Evolutionary conservation across 2,888 invertebrate genomes (phyloP), one percentile per base, ranked within the genome.

Genomic region (Stictocephala bisonia): DNA sequence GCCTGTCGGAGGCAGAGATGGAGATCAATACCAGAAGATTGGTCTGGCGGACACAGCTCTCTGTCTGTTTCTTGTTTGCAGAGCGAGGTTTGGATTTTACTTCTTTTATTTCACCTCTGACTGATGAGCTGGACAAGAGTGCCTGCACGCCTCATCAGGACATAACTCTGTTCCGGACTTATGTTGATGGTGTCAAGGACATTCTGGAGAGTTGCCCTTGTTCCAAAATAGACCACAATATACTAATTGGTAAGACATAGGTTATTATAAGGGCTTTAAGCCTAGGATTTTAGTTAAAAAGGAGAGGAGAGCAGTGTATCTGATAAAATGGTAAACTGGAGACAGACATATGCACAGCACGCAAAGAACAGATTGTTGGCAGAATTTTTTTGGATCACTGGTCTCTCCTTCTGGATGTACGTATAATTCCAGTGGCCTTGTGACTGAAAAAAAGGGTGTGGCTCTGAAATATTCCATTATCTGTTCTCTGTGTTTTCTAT

Each of bases 241-340:
- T 74, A 56, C 73, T 81, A 9, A 78, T 81, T 41, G 80, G 81
- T 81, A 77, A 74, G 71, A 44, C n/a, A n/a, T n/a, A n/a, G n/a
- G n/a, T n/a, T n/a, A n/a, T n/a, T n/a, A n/a, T n/a, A n/a, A n/a
- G n/a, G n/a, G n/a, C n/a, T n/a, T n/a, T n/a, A n/a, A n/a, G n/a
- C n/a, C n/a, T n/a, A n/a, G n/a, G n/a, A n/a, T n/a, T n/a, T n/a
- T n/a, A n/a, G n/a, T n/a, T n/a, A n/a, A n/a, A n/a, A n/a, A n/a
- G n/a, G n/a, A n/a, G n/a, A n/a, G n/a, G n/a, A n/a, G n/a, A n/a
- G n/a, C n/a, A n/a, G n/a, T n/a, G n/a, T n/a, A n/a, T n/a, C n/a
- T n/a, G n/a, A n/a, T n/a, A n/a, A n/a, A n/a, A n/a, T n/a, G n/a
- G n/a, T n/a, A n/a, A n/a, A n/a, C n/a, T n/a, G n/a, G n/a, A n/a